Evolutionary conservation across 2,888 invertebrate species (phyloP).

Genomic region (Drosophila prostipennis): DNA sequence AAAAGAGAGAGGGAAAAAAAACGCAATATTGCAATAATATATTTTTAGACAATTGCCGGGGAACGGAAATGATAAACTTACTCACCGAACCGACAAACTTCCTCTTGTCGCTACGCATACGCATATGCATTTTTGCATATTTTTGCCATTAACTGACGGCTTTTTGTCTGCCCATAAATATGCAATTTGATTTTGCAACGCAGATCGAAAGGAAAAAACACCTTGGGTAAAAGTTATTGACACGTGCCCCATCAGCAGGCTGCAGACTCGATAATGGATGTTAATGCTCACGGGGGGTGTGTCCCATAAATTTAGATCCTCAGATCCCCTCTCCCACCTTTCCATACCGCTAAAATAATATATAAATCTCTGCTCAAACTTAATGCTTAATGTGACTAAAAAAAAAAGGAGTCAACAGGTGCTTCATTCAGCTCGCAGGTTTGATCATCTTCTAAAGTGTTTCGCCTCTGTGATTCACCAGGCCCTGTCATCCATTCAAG

Average conservation of each 20-base stretch:
- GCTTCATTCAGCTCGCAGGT: conserved; percentile 79
- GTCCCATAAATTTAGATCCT: conserved; percentile 10
- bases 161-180: conserved; percentile 69
- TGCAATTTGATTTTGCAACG: conserved; percentile 69
- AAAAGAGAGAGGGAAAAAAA: conserved; percentile 2
- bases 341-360: conserved; percentile 25
- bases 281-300: conserved; percentile 5
- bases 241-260: conserved; percentile 44
- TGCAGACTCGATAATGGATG: conserved; percentile 21
- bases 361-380: conserved; percentile 30
- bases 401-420: conserved; percentile 71
- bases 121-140: conserved; percentile 25
- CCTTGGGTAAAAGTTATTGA: conserved; percentile 43
- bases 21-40: conserved; percentile 27
- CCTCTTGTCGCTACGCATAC: conserved; percentile 6
- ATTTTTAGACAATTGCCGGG: conserved; percentile 54
- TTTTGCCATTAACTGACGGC: conserved; percentile 24
- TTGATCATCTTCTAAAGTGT: conserved; percentile 1
- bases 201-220: background rate
- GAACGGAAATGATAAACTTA: conserved; percentile 66
- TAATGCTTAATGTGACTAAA: conserved; percentile 15
- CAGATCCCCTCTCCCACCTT: background rate
- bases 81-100: conserved; percentile 11
- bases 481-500: no score
- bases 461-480: conserved; percentile 21